A percentile compares a stretch with the other conserved stretches of the same genome.
Conservation (phyloP, 2,888 invertebrate genomes). For the Blastobasis adustella region DNA sequence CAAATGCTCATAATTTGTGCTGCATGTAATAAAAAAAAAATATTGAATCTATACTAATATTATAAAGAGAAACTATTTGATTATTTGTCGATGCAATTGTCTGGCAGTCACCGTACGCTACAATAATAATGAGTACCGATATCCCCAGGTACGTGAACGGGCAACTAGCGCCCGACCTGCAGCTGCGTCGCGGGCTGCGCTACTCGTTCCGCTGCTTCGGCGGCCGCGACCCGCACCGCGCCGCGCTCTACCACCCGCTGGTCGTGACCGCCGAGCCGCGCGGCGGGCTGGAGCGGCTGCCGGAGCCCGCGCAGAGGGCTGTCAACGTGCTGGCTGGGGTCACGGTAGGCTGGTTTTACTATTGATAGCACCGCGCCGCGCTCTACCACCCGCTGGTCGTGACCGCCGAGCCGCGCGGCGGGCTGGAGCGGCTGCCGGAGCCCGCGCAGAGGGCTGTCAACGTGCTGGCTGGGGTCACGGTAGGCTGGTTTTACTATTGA, state of each 20-base stretch:
- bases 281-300: constrained; percentile 90
- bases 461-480: too few species aligned
- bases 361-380: constrained; percentile 78
- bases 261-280: constrained; percentile 90
- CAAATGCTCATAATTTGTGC: too few species aligned
- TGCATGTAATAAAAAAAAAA: too few species aligned
- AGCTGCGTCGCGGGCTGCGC: constrained; percentile 87
- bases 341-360: too few species aligned
- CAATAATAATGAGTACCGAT: too few species aligned
- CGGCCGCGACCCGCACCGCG: constrained; percentile 91
- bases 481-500: too few species aligned
- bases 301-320: constrained; percentile 64
- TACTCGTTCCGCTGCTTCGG: constrained; percentile 89
- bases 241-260: constrained; percentile 90
- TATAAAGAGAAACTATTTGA: too few species aligned
- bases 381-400: constrained; percentile 93
- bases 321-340: constrained; percentile 30
- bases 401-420: constrained; percentile 89
- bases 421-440: constrained; percentile 81
- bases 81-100: too few species aligned
- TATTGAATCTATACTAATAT: too few species aligned
- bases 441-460: neutral
- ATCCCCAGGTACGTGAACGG: constrained; percentile 92
- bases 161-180: constrained; percentile 89
- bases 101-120: too few species aligned